Evolutionary conservation across 2,888 invertebrate genomes (phyloP), one percentile per base, ranked within the genome.

Genomic region (Lissonota sp.): DNA sequence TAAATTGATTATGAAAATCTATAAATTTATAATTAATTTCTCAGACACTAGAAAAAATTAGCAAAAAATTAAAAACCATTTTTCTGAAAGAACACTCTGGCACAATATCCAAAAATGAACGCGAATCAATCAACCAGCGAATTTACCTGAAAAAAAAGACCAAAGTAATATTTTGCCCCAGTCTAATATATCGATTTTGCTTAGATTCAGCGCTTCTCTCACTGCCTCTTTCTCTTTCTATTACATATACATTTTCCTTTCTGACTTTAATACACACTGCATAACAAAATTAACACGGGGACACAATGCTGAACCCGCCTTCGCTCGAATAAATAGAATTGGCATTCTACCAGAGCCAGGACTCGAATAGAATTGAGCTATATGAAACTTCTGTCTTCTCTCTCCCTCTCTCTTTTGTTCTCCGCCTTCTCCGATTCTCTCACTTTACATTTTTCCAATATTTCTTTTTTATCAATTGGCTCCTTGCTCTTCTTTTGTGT

Each of bases 321-420:
- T 91, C 90, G 88, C 89, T 82, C 86, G 88, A 87, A 87, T 89
- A 92, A 92, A 92, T 92, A 92, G 92, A 92, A 86, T 91, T 92
- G 92, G 92, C 91, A 87, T 46, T 66, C 16, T 77, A 88, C 90
- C 92, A 92, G 89, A 88, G 84, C 84, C 83, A 84, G 86, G 89
- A 90, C 88, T 86, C 87, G 89, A 92, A 92, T 92, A 92, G 91
- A 91, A 87, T 88, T 85, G 83, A 88, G 89, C 89, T 90, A 89
- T 91, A 91, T 89, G 87, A 86, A 89, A 90, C 87, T 84, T 83
- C 79, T 81, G 80, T 83, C 84, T 69, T 74, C 69, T 67, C 72
- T 51, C 72, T 71, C 64, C 63, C 73, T 66, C 42, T 69, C 57
- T 60, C 14, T 58, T 37, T 67, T 55, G 5, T 63, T 64, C 40